A percentile compares a stretch with the other conserved stretches of the same genome.
phyloP scores from a whole-genome alignment of 1,140 invertebrate species.

The Temnothorax curvispinosus region DNA sequence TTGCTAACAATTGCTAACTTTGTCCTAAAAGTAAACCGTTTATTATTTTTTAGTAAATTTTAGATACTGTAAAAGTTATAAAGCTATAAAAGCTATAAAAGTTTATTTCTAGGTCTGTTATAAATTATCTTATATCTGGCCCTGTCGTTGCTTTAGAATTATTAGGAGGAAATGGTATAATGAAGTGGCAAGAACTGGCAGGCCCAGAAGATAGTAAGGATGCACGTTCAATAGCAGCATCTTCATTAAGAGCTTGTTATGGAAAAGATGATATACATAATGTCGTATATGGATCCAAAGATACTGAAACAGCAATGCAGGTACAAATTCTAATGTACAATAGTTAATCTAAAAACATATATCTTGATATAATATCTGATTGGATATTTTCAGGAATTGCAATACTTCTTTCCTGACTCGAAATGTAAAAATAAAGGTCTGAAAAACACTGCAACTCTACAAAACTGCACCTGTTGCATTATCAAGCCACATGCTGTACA shows the following conservation, averaged over 20 bases:
- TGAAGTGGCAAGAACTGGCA: slow-evolving; percentile 87
- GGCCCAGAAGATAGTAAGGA: slow-evolving; percentile 89
- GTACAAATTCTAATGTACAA: slow-evolving; percentile 57
- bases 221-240: slow-evolving; percentile 87
- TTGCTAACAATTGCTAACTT: slow-evolving; percentile 38
- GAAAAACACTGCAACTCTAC: slow-evolving; percentile 87
- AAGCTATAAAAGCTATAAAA: no score
- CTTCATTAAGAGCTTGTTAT: slow-evolving; percentile 90
- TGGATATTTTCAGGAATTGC: slow-evolving; percentile 84
- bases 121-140: slow-evolving; percentile 90
- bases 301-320: slow-evolving; percentile 85
- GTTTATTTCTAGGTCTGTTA: slow-evolving; percentile 82
- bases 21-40: not conserved
- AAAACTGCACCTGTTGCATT: slow-evolving; percentile 93
- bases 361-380: not conserved
- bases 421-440: slow-evolving; percentile 84
- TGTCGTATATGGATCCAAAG: slow-evolving; percentile 90
- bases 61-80: not conserved
- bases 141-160: slow-evolving; percentile 91
- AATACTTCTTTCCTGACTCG: slow-evolving; percentile 89
- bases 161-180: slow-evolving; percentile 90
- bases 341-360: not conserved
- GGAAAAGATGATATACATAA: slow-evolving; percentile 90
- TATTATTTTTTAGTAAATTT: slow-evolving; percentile 20
- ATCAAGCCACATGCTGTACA: slow-evolving; percentile 96